These are phyloP conservation scores for Drosophila parthenogenetica DNA, from an alignment of 2,888 invertebrate species.

Conservation along the genomic window DNA sequence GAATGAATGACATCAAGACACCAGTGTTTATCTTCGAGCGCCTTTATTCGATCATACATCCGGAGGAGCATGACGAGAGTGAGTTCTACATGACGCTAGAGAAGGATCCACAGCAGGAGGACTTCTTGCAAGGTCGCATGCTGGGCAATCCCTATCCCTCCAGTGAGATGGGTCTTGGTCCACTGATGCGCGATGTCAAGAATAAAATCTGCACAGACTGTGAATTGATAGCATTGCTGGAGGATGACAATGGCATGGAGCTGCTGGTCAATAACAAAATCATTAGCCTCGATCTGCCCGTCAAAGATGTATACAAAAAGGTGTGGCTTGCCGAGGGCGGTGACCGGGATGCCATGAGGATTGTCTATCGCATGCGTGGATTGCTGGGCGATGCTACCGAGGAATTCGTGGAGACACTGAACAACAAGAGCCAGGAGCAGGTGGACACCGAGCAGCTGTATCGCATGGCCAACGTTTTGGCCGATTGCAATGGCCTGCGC, in stretches of 20 bases:
- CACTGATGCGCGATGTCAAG: constrained; percentile 99
- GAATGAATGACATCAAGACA: constrained; percentile 95
- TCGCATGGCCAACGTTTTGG: constrained; percentile 94
- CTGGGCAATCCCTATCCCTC: constrained; percentile 99
- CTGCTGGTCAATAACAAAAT: constrained; percentile 98
- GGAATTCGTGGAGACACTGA: constrained; percentile 98
- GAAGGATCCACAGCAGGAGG: constrained; percentile 99
- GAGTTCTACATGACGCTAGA: constrained; percentile 98
- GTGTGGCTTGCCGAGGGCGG: constrained; percentile 95
- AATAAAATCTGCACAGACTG: constrained; percentile 99
- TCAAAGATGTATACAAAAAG: constrained; percentile 95
- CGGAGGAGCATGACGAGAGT: constrained; percentile 98
- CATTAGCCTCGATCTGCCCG: constrained; percentile 97
- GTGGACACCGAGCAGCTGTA: constrained; percentile 98
- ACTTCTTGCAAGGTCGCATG: constrained; percentile 98
- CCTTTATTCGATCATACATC: constrained; percentile 98
- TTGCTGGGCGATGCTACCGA: constrained; percentile 99
- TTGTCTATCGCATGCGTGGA: constrained; percentile 99
- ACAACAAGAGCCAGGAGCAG: constrained; percentile 92
- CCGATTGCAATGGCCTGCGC: constrained; percentile 90
- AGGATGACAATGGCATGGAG: constrained; percentile 99
- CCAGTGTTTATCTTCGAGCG: constrained; percentile 99
- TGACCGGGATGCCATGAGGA: constrained; percentile 97
- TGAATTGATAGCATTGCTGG: constrained; percentile 97
- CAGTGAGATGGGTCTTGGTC: constrained; percentile 96